Base-by-base conservation (phyloP, 2,113 vertebrate genomes). In the Poeciliopsis retropinna region DNA sequence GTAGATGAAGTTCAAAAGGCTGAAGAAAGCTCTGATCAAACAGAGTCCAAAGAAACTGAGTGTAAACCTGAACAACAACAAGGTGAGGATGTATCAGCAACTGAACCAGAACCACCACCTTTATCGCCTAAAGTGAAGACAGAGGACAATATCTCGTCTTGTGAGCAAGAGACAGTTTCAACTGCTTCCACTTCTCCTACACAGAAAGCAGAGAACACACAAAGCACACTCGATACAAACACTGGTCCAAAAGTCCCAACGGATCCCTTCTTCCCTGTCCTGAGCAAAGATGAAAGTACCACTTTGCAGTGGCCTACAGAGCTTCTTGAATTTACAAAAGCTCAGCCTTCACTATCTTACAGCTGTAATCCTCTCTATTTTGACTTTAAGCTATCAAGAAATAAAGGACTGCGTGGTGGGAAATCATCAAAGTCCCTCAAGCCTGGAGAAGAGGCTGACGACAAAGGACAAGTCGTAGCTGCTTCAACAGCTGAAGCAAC, bases 331-430 rank as follows among this genome's bases (percentile, higher is more conserved):
- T 97, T 99, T 67, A 99, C 98, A 25, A 96, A 95, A 92, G 95
- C 96, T 27, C 94, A 96, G 70, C 98, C 98, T 0, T 97, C 96
- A 0, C 90, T 99, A 60, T 99, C 97, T 0, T 99, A 99, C 83
- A 99, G 98, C 87, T 99, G 98, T 80, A 99, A 99, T 69, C 98
- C 98, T 6, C 95, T 99, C 51, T 99, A 99, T 85, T 99, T 99
- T 69, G 98, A 99, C 87, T 99, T 99, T 90, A 99, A 99, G 84
- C 93, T 96, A 75, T 98, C 97, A 17, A 95, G 96, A 67, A 98
- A 98, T 88, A 98, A 96, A 94, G 96, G 96, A 65, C 78, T 61
- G 1, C 88, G 90, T 39, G 87, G 81, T 6, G 87, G 88, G 30
- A 94, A 93, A 85, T 75, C 78, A 3, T 73, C 75, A 44, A 94